phyloP scores from a whole-genome alignment of 2,888 invertebrate genomes.

The Oscheius sp. region DNA sequence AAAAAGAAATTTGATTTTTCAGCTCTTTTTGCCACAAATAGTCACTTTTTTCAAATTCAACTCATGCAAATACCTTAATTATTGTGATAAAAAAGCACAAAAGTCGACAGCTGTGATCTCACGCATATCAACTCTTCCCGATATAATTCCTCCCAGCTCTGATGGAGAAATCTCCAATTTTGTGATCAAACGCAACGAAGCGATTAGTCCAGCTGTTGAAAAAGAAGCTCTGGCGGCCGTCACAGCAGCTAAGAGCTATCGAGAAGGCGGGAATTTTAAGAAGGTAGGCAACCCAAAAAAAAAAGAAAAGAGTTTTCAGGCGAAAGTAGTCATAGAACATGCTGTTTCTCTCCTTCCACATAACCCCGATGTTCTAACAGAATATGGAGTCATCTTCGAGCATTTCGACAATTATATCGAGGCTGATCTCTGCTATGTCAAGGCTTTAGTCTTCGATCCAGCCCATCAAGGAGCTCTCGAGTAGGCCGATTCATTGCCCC shows the following conservation, averaged over 20 bases:
- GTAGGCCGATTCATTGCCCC: constrained; percentile 38
- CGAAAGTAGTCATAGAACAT: constrained; percentile 77
- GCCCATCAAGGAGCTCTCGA: constrained; percentile 75
- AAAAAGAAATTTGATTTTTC: not conserved
- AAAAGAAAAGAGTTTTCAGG: constrained; percentile 17
- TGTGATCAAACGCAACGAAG: constrained; percentile 4
- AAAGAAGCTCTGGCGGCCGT: constrained; percentile 63
- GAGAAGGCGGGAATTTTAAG: constrained; percentile 56
- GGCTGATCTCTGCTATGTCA: constrained; percentile 87
- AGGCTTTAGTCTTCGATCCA: constrained; percentile 85
- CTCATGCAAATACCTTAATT: not conserved
- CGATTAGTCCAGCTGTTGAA: constrained; percentile 17
- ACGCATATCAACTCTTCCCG: not conserved
- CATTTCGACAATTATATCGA: constrained; percentile 76
- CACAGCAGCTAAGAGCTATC: constrained; percentile 55
- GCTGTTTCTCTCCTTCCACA: constrained; percentile 88
- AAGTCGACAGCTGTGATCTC: not conserved
- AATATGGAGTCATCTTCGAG: constrained; percentile 67
- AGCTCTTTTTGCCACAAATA: not conserved
- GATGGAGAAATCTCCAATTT: not conserved
- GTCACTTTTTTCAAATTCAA: not conserved
- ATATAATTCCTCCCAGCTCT: not conserved
- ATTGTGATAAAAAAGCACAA: not conserved
- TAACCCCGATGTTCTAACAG: constrained; percentile 88
- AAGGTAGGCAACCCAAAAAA: constrained; percentile 23